Evolutionary conservation across 1,140 invertebrate genomes (phyloP), one percentile per base, ranked within the genome.

Genomic region (Vanessa atalanta): DNA sequence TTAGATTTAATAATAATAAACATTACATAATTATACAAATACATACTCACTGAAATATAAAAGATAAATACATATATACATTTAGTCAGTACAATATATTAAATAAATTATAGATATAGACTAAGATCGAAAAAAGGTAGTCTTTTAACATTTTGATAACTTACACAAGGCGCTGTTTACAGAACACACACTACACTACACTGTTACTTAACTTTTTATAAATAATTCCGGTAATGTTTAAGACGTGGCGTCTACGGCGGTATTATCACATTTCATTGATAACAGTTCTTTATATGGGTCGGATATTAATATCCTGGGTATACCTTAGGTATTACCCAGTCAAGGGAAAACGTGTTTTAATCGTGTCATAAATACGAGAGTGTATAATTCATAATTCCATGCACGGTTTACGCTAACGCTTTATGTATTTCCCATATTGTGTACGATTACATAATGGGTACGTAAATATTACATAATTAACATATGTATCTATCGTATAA

Each of bases 291-390:
- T 53, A 53, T 53, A 57, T 23, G 53, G 16, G 50, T 53, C 50
- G 50, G 2, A 57, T 23, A 57, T 57, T 23, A 8, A 11, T 43
- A 23, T 23, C 16, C 20, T 57, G 20, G 53, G 53, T 23, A 57
- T 57, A 14, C 20, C 20, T 20, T 4, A 57, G 53, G 53, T 57
- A 57, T 23, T 57, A 57, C 53, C 53, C 53, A n/a, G 1, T 11
- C n/a, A 57, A 23, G 15, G 53, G 16, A 61, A 61, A 61, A 61
- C 57, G 11, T 6, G 57, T 61, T 61, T 61, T 61, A 61, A 61
- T 37, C 31, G 12, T 8, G 2, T 15, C 31, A 37, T 61, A 13
- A 23, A 57, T 23, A 13, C 11, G 8, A 16, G 51, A 57, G 37
- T 43, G 6, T 43, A 5, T 43, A 5, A 43, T 43, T 43, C 37